Conservation (phyloP, 2,888 invertebrate genomes). For the Macrosoma leucophasiata region DNA sequence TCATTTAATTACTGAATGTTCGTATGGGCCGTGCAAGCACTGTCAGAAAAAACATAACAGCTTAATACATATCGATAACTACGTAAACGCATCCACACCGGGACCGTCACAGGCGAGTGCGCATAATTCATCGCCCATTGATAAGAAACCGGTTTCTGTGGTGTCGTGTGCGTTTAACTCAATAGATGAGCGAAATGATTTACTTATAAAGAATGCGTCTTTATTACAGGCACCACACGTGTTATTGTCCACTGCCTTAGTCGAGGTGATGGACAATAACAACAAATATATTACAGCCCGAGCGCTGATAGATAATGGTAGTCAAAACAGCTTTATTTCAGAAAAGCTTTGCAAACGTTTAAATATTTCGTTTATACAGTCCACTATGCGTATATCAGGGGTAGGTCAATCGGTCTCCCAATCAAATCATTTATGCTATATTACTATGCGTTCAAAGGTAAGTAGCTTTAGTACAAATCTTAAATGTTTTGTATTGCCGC, state of each 20-base stretch:
- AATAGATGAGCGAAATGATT: too few relatives aligned
- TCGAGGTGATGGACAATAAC: conserved; percentile 7
- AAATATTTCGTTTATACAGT: too few relatives aligned
- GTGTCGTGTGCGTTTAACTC: background rate
- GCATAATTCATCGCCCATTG: background rate
- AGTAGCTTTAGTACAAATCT: background rate
- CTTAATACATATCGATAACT: too few relatives aligned
- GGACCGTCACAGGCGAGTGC: background rate
- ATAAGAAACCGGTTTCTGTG: background rate
- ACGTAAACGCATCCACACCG: too few relatives aligned
- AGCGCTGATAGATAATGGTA: conserved; percentile 4
- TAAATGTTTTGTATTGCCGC: conserved; percentile 7
- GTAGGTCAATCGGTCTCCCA: conserved; percentile 4
- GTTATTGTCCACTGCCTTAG: conserved; percentile 12
- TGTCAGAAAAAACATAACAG: conserved; percentile 12
- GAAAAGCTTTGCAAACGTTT: too few relatives aligned
- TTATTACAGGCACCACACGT: conserved; percentile 1
- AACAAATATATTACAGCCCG: conserved; percentile 5
- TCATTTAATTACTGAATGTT: conserved; percentile 6
- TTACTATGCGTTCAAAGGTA: conserved; percentile 4
- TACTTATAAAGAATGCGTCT: too few relatives aligned
- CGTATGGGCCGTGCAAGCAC: conserved; percentile 7
- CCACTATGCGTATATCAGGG: too few relatives aligned
- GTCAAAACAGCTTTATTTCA: too few relatives aligned
- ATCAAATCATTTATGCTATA: conserved; percentile 3